A percentile compares a stretch with the other conserved stretches of the same genome.
phyloP scores from a whole-genome alignment of 2,797 vertebrate species.

The Poecilia gillii region DNA sequence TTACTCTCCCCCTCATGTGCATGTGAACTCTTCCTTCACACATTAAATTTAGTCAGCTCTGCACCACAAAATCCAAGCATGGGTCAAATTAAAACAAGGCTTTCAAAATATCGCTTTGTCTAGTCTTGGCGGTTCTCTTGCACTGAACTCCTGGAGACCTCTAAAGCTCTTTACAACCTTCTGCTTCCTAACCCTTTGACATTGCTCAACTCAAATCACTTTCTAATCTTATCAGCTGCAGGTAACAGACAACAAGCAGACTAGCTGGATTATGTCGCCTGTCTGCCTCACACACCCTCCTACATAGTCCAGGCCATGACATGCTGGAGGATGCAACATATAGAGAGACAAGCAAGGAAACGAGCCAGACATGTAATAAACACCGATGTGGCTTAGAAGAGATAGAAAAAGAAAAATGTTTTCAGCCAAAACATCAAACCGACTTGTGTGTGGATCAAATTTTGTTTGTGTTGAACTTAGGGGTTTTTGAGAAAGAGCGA shows the following conservation, averaged over 20 bases:
- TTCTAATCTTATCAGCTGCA: conserved; percentile 68
- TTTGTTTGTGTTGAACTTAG: conserved; percentile 10
- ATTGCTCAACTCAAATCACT: conserved; percentile 51
- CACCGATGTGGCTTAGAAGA: conserved; percentile 13
- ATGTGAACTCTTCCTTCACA: neutral
- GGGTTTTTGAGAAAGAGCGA: neutral
- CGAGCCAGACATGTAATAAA: conserved; percentile 32
- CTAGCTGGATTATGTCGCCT: conserved; percentile 62
- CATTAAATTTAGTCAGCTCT: neutral
- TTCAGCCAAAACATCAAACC: conserved; percentile 25
- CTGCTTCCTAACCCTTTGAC: conserved; percentile 29
- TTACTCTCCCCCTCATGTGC: neutral
- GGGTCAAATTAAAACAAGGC: neutral
- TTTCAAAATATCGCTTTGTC: neutral
- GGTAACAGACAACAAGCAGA: conserved; percentile 74
- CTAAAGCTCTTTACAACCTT: conserved; percentile 21
- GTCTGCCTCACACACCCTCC: conserved; percentile 2
- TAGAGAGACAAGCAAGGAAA: conserved; percentile 42
- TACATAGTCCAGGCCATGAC: conserved; percentile 27
- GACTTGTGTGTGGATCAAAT: neutral
- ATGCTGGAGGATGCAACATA: conserved; percentile 24
- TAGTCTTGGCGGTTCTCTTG: neutral
- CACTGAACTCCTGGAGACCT: conserved; percentile 21
- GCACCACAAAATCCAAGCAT: neutral
- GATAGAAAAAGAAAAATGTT: conserved; percentile 31